phyloP scores from a whole-genome alignment of 2,113 vertebrate genomes.

The Bombycilla garrulus region DNA sequence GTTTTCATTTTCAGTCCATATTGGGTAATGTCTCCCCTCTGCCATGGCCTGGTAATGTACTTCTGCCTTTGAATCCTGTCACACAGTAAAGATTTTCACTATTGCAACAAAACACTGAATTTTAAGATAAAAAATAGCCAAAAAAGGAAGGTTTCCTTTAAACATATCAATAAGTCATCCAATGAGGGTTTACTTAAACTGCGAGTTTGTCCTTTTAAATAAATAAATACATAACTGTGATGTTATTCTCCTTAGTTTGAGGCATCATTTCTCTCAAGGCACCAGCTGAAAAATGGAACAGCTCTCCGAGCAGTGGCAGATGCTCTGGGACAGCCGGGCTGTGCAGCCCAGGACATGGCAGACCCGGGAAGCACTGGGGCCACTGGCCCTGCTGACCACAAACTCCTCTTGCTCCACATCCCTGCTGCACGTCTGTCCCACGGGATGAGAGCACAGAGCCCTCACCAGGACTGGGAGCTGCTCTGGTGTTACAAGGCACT shows the following conservation, averaged over 20 bases:
- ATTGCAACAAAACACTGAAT: background rate
- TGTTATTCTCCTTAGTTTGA: slow-evolving; percentile 8
- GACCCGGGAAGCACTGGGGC: accelerated
- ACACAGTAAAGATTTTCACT: background rate
- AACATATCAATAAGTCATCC: slow-evolving; percentile 33
- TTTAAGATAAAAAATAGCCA: slow-evolving; percentile 7
- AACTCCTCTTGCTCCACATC: background rate
- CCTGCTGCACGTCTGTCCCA: background rate
- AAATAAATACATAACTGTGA: slow-evolving; percentile 39
- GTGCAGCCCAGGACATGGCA: background rate
- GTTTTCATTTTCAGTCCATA: slow-evolving; percentile 29
- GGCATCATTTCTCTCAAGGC: slow-evolving; percentile 25
- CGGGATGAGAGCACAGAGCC: background rate
- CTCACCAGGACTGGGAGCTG: background rate
- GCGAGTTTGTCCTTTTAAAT: background rate
- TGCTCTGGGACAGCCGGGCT: accelerated
- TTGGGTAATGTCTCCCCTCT: slow-evolving; percentile 25
- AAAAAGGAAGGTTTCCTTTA: slow-evolving; percentile 49
- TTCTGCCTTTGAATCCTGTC: background rate
- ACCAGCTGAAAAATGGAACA: background rate
- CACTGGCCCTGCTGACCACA: background rate
- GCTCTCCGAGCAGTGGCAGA: background rate
- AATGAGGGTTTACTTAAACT: slow-evolving; percentile 38
- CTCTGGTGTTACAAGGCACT: background rate
- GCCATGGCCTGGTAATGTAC: background rate